phyloP scores from a whole-genome alignment of 2,113 vertebrate species.

The Pterocles burchelli region DNA sequence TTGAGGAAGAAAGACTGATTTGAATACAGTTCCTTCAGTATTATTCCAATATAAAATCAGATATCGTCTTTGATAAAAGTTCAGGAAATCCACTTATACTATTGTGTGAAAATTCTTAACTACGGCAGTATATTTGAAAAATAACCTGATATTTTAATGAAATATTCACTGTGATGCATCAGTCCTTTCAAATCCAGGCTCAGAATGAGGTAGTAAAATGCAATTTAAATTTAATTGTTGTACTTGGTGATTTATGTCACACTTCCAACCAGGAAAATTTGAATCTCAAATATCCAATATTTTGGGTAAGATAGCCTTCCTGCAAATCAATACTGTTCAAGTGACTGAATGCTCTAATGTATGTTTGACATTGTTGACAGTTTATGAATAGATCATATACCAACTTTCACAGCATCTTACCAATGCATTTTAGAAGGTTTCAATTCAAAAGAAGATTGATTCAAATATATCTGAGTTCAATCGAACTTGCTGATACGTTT shows the following conservation, averaged over 20 bases:
- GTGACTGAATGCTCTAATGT: constrained; percentile 29
- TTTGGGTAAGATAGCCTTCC: constrained; percentile 39
- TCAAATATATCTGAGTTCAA: constrained; percentile 13
- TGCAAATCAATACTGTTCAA: constrained; percentile 45
- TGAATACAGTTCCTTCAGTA: constrained; percentile 9
- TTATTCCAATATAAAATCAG: constrained; percentile 9
- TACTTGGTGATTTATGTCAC: constrained; percentile 52
- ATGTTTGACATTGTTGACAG: constrained; percentile 47
- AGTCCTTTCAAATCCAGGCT: constrained; percentile 14
- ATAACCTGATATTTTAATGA: constrained; percentile 53
- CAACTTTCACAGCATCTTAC: neutral
- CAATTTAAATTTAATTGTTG: constrained; percentile 66
- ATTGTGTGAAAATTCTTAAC: constrained; percentile 24
- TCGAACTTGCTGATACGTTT: constrained; percentile 22
- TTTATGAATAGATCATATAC: constrained; percentile 30
- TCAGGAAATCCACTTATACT: constrained; percentile 35
- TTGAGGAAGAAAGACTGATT: neutral
- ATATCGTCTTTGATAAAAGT: neutral
- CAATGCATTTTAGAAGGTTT: neutral
- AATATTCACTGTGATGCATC: constrained; percentile 32
- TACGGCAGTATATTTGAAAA: constrained; percentile 32
- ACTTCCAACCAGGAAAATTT: constrained; percentile 33
- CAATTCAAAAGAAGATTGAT: constrained; percentile 29
- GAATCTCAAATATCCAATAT: constrained; percentile 45
- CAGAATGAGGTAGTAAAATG: constrained; percentile 23